Base-by-base conservation (phyloP, 1,140 invertebrate genomes). In the Mya arenaria region DNA sequence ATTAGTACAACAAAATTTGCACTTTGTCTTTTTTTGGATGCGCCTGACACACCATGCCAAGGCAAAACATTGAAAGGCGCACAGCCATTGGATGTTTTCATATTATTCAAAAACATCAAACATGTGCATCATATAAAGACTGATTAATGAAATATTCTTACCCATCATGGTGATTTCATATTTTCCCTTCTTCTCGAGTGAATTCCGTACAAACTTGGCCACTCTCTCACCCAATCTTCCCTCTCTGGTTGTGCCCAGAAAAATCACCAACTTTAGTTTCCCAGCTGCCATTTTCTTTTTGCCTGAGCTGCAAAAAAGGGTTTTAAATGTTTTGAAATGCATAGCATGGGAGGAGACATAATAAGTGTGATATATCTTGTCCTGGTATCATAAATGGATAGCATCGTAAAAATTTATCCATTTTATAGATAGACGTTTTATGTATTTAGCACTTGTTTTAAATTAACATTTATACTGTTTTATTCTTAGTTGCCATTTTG, bases 121-220 rank as follows among this genome's bases (percentile, higher is more conserved):
- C 23, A n/a, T 17, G 30, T 41, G n/a, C 4, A 28, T 13, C 28
- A 32, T 19, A 28, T 30, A 32, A 52, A 4, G 2, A 34, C 0
- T 19, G 28, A 17, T 17, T 1, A 19, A 2, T 36, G 32, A 23
- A 44, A 71, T 41, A 25, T 25, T 69, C 80, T 79, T 82, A 86
- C 85, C 83, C 68, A 86, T 78, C n/a, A 86, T 52, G n/a, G 32
- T 71, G 4, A 86, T 78, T 0, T 81, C 77, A 65, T 84, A 85
- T 52, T 82, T 80, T 41, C 80, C 63, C 34, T 15, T 84, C 19
- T 82, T 66, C 56, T 90, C 83, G 0, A 92, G 66, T 2, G 84
- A 34, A 23, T 87, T 86, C 58, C 86, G 65, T 0, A 92, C 87
- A 68, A 91, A 90, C 39, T 84, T 90, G 3, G 84, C 84, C 0